Percentiles rank a stretch among this genome's conserved stretches.
Conservation (phyloP, 2,888 invertebrate species). For the Leucophora obtusa region DNA sequence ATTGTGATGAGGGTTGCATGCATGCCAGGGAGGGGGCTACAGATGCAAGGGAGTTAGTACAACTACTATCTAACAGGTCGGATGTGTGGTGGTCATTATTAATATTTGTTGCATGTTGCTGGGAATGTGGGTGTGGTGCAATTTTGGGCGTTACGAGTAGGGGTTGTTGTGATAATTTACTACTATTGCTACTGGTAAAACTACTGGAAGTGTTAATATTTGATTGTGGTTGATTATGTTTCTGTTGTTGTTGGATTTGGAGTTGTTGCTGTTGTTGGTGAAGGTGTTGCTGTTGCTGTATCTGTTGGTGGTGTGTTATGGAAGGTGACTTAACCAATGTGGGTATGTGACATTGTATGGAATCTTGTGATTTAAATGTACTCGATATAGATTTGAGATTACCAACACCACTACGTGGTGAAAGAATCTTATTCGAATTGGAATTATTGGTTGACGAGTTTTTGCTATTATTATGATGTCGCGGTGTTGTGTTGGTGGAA, state of each 20-base stretch:
- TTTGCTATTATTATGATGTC: constrained; percentile 79
- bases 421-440: constrained; percentile 73
- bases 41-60: constrained; percentile 75
- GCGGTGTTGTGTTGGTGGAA: constrained; percentile 80
- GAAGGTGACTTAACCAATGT: constrained; percentile 77
- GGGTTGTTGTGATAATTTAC: constrained; percentile 72
- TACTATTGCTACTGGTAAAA: constrained; percentile 72
- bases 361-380: constrained; percentile 78
- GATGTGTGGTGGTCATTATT: constrained; percentile 63
- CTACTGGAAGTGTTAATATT: constrained; percentile 67
- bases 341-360: constrained; percentile 78
- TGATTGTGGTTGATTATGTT: constrained; percentile 58
- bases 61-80: constrained; percentile 72
- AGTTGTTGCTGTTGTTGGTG: constrained; percentile 71
- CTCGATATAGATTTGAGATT: constrained; percentile 78
- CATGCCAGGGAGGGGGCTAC: constrained; percentile 74
- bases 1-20: constrained; percentile 79
- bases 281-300: constrained; percentile 57
- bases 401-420: constrained; percentile 77
- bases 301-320: constrained; percentile 74
- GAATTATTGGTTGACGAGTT: constrained; percentile 72
- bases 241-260: constrained; percentile 67
- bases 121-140: constrained; percentile 68
- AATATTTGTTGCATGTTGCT: constrained; percentile 65
- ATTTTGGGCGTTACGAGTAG: constrained; percentile 75